A percentile compares a stretch with the other conserved stretches of the same genome.
Conservation (phyloP, 2,797 vertebrate genomes). For the Vultur gryphus region DNA sequence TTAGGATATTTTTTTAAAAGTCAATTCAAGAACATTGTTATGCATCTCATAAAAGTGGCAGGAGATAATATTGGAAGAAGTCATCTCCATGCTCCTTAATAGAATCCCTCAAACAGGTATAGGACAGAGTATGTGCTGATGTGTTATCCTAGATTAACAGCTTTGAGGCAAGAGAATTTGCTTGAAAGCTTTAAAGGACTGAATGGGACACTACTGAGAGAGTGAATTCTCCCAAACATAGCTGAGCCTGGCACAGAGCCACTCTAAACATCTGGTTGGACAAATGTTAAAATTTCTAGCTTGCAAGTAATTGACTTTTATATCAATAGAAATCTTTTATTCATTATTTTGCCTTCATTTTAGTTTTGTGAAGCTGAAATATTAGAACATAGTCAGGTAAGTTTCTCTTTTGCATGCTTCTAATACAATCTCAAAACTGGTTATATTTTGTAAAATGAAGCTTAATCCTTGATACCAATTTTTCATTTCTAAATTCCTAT, state of each 20-base stretch:
- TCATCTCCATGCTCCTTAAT: background rate
- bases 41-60: background rate
- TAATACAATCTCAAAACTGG: background rate
- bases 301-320: background rate
- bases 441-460: background rate
- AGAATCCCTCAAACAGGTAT: background rate
- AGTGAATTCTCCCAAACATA: background rate
- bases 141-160: background rate
- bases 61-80: background rate
- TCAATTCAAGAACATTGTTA: background rate
- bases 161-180: background rate
- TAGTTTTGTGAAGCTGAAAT: conserved; percentile 7
- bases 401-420: background rate
- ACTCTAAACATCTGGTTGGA: conserved; percentile 8
- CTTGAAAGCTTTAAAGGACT: background rate
- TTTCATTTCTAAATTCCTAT: background rate
- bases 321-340: background rate
- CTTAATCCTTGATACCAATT: background rate
- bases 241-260: background rate
- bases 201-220: background rate
- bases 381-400: background rate
- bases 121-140: background rate
- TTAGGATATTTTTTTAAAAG: background rate
- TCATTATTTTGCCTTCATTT: conserved; percentile 15
- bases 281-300: background rate